A percentile compares a stretch with the other conserved stretches of the same genome.
Evolutionary conservation across 2,888 invertebrate species (phyloP).

Genomic region (Ditula angustiorana): DNA sequence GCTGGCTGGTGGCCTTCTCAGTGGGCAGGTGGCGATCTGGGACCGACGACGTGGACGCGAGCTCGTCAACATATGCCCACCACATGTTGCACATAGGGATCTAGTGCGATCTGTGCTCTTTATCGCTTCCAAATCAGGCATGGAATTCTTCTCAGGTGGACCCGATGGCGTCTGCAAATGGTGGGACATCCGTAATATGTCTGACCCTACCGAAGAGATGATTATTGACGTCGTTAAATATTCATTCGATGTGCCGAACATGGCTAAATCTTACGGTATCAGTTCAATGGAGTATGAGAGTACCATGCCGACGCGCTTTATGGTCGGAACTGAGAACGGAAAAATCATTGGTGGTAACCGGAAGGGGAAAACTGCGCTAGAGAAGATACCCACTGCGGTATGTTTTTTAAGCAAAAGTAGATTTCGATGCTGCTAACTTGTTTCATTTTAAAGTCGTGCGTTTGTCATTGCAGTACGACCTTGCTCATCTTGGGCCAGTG

Average conservation of each 20-base stretch:
- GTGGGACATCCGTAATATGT: slow-evolving; percentile 90
- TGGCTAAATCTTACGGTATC: slow-evolving; percentile 85
- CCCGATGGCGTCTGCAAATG: slow-evolving; percentile 95
- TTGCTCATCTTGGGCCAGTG: slow-evolving; percentile 93
- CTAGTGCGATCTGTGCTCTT: slow-evolving; percentile 93
- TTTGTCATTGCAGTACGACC: slow-evolving; percentile 67
- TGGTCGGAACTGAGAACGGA: slow-evolving; percentile 90
- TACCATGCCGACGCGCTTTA: slow-evolving; percentile 90
- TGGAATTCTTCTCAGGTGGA: slow-evolving; percentile 96
- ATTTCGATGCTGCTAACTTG: background rate
- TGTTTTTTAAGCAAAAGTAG: slow-evolving; percentile 68
- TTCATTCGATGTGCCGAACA: slow-evolving; percentile 78
- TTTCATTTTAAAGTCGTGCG: background rate
- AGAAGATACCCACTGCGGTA: slow-evolving; percentile 64
- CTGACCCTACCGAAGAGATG: slow-evolving; percentile 87
- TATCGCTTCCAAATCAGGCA: slow-evolving; percentile 96
- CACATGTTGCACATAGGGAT: slow-evolving; percentile 94
- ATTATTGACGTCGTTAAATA: slow-evolving; percentile 87
- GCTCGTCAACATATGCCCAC: slow-evolving; percentile 89
- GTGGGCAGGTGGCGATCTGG: slow-evolving; percentile 89
- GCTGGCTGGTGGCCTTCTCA: slow-evolving; percentile 88
- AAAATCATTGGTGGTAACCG: slow-evolving; percentile 88
- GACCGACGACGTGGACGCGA: slow-evolving; percentile 91
- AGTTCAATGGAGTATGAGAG: slow-evolving; percentile 89
- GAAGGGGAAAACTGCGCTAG: slow-evolving; percentile 88